Evolutionary conservation across 1,140 invertebrate genomes (phyloP).

Genomic region (Drosophila subpulchrella): DNA sequence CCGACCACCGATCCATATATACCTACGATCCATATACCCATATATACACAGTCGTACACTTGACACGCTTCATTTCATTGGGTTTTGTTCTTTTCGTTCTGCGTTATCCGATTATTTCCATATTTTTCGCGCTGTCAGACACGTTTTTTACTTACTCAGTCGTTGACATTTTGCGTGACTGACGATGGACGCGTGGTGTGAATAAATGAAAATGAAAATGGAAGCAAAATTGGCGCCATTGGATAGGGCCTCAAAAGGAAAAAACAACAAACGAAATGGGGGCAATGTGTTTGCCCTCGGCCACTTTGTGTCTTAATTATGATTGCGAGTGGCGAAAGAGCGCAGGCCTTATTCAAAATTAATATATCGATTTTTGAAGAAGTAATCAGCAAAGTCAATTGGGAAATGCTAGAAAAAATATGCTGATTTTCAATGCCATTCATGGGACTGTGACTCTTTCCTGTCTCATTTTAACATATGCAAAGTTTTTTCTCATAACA

Average conservation of each 20-base stretch:
- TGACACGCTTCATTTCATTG: slow-evolving; percentile 81
- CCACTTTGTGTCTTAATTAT: slow-evolving; percentile 78
- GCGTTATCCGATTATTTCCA: slow-evolving; percentile 60
- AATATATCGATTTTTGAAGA: slow-evolving; percentile 55
- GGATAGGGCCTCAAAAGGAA: slow-evolving; percentile 39
- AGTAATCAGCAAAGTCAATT: slow-evolving; percentile 52
- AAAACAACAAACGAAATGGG: slow-evolving; percentile 2
- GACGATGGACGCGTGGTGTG: slow-evolving; percentile 79
- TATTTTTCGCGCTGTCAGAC: slow-evolving; percentile 73
- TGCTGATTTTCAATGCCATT: not conserved
- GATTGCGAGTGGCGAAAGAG: slow-evolving; percentile 56
- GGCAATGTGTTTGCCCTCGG: slow-evolving; percentile 70
- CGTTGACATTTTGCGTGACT: slow-evolving; percentile 83
- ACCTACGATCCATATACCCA: not conserved
- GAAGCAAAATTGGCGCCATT: slow-evolving; percentile 61
- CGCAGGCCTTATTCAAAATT: slow-evolving; percentile 39
- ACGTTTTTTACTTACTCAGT: slow-evolving; percentile 81
- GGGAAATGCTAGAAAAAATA: not conserved
- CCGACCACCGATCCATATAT: slow-evolving; percentile 3
- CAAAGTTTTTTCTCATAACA: not conserved
- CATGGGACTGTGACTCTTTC: not conserved
- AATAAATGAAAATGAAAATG: slow-evolving; percentile 84
- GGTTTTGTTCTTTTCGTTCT: slow-evolving; percentile 63
- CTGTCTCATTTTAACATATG: not conserved
- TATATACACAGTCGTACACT: slow-evolving; percentile 35